Evolutionary conservation across 2,113 vertebrate species (phyloP).

Genomic region (Reinhardtius hippoglossoides): DNA sequence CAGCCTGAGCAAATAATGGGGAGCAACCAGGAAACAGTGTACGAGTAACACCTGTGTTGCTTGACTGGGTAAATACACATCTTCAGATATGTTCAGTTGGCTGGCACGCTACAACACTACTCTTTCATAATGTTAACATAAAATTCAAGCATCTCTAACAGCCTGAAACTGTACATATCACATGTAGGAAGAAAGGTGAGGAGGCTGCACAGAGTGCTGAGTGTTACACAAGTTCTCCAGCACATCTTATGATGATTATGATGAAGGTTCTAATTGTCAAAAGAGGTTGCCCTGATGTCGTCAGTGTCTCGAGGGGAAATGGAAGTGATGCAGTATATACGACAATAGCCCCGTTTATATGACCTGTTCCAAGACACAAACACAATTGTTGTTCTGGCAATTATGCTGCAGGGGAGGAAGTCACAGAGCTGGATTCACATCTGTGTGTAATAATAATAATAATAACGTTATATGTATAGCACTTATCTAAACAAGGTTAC

Average conservation of each 20-base stretch:
- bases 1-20: constrained; percentile 25
- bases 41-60: constrained; percentile 25
- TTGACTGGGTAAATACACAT: background rate
- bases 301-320: background rate
- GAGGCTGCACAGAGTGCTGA: background rate
- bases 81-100: background rate
- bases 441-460: too few species aligned
- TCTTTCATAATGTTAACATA: too few species aligned
- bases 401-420: too few species aligned
- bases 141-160: background rate
- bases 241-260: too few species aligned
- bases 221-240: too few species aligned
- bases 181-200: background rate
- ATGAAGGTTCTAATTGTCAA: too few species aligned
- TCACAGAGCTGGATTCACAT: too few species aligned
- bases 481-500: too few species aligned
- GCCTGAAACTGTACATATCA: background rate
- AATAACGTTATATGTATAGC: too few species aligned
- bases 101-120: background rate
- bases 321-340: background rate
- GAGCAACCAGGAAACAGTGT: constrained; percentile 13
- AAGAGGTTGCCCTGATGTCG: too few species aligned
- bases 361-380: too few species aligned
- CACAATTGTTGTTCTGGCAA: too few species aligned
- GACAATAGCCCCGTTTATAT: background rate